These are phyloP conservation scores for Troilus luridus DNA, from an alignment of 2,888 invertebrate species.

Conservation along the genomic window DNA sequence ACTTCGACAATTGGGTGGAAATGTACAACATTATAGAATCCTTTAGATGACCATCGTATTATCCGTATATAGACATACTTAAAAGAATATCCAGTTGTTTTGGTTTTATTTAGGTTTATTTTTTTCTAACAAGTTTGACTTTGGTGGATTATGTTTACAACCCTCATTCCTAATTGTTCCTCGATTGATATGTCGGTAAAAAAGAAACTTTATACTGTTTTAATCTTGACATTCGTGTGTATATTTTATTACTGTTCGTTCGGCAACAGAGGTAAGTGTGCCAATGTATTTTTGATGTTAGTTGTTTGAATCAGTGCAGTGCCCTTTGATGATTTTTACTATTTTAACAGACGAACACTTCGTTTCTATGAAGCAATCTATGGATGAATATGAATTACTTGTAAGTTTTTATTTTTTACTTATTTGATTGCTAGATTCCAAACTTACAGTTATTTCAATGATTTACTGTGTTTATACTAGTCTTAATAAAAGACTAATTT, in stretches of 20 bases:
- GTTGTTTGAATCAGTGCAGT: constrained; percentile 12
- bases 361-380: constrained; percentile 65
- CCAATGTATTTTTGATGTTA: neutral
- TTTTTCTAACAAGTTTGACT: neutral
- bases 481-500: neutral
- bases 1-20: neutral
- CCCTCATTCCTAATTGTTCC: constrained; percentile 13
- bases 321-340: constrained; percentile 52
- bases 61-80: neutral
- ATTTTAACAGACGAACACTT: constrained; percentile 62
- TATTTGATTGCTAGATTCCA: too few relatives aligned
- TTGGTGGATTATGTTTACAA: constrained; percentile 51
- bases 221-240: constrained; percentile 57
- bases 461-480: neutral
- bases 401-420: constrained; percentile 58
- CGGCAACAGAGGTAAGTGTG: constrained; percentile 60
- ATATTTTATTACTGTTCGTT: constrained; percentile 60
- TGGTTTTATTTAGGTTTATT: neutral
- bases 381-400: constrained; percentile 65
- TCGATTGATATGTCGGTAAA: constrained; percentile 62
- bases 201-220: constrained; percentile 60
- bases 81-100: neutral
- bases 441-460: too few relatives aligned
- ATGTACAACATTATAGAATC: neutral
- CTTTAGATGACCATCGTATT: neutral